Percentiles rank a stretch among this genome's conserved stretches.
These are phyloP conservation scores for Leptodirus hochenwartii DNA, from an alignment of 2,888 invertebrate species.

Conservation along the genomic window DNA sequence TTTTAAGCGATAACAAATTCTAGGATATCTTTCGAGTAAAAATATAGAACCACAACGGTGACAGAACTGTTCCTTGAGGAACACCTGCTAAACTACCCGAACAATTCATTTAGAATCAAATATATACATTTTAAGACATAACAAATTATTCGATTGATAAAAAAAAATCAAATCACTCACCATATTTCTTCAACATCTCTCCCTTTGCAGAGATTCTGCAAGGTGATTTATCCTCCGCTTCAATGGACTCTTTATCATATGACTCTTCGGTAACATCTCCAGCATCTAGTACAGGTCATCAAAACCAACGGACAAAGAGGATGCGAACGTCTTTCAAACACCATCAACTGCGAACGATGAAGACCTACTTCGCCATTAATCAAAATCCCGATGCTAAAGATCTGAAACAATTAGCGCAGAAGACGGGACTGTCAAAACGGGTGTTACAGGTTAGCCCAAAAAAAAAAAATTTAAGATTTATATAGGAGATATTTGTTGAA, in stretches of 20 bases:
- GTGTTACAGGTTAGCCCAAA: conserved; percentile 73
- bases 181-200: too few species aligned
- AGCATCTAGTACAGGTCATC: conserved; percentile 37
- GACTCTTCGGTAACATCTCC: conserved; percentile 56
- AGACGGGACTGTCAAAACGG: conserved; percentile 94
- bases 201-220: conserved; percentile 48
- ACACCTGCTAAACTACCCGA: too few species aligned
- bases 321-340: conserved; percentile 99
- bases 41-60: too few species aligned
- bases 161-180: too few species aligned
- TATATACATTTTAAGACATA: too few species aligned
- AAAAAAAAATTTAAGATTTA: background rate
- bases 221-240: conserved; percentile 47
- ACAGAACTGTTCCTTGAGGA: too few species aligned
- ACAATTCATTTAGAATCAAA: too few species aligned
- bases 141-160: too few species aligned
- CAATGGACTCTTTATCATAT: conserved; percentile 60
- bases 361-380: conserved; percentile 95
- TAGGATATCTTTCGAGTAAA: too few species aligned
- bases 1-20: too few species aligned
- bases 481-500: background rate
- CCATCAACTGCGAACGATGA: conserved; percentile 97
- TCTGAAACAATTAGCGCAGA: conserved; percentile 92
- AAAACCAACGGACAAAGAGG: conserved; percentile 63
- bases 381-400: conserved; percentile 99